phyloP scores from a whole-genome alignment of 1,140 invertebrate genomes.

The Drosophila watanabei region DNA sequence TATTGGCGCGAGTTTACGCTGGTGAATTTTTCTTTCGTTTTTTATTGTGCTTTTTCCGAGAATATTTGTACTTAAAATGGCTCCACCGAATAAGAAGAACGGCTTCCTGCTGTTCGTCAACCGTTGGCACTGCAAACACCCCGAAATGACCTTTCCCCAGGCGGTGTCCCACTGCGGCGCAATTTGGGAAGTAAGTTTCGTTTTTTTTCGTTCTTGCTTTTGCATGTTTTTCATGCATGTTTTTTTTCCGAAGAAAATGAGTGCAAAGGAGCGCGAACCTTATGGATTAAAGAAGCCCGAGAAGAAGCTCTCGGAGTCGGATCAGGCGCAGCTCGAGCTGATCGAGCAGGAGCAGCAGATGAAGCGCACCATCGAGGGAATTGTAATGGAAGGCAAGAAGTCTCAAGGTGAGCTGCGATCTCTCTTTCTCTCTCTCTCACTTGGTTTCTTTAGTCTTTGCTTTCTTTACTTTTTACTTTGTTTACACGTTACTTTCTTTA shows the following conservation, averaged over 20 bases:
- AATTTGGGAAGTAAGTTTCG: constrained; percentile 45
- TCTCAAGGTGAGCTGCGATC: constrained; percentile 41
- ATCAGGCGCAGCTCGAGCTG: constrained; percentile 5
- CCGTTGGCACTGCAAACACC: constrained; percentile 13
- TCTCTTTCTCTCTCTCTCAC: too few relatives aligned
- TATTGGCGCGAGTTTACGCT: background rate
- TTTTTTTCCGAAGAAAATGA: constrained; percentile 43
- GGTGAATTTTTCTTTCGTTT: background rate
- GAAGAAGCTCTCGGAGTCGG: constrained; percentile 18
- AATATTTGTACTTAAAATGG: constrained; percentile 19
- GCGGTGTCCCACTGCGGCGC: constrained; percentile 37
- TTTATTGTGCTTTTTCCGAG: background rate
- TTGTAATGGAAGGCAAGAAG: constrained; percentile 36
- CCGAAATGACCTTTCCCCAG: background rate
- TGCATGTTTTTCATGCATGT: background rate
- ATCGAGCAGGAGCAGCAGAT: constrained; percentile 12
- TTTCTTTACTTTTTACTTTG: background rate
- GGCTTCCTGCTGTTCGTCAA: constrained; percentile 56
- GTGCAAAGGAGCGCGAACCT: constrained; percentile 35
- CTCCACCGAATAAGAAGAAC: constrained; percentile 37
- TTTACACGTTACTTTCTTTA: too few relatives aligned
- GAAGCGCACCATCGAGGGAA: constrained; percentile 60
- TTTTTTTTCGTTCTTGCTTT: background rate
- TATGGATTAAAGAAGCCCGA: constrained; percentile 13
- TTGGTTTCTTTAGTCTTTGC: too few relatives aligned